A percentile compares a stretch with the other conserved stretches of the same genome.
phyloP scores from a whole-genome alignment of 2,888 invertebrate genomes.

The Erynnis tages region DNA sequence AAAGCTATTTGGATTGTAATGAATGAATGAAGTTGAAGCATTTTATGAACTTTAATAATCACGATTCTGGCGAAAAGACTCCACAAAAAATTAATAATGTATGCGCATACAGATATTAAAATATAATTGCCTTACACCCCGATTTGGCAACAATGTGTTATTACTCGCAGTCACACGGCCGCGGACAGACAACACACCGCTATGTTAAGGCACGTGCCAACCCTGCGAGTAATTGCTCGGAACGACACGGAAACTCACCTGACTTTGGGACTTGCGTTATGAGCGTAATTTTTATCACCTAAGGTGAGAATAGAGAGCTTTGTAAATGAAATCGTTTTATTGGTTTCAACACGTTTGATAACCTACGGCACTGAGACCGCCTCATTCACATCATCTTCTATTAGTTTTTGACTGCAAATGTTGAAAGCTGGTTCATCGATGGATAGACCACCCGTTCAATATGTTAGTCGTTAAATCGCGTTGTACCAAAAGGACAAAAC shows the following conservation, averaged over 20 bases:
- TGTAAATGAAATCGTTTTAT: no score
- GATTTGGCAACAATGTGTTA: constrained; percentile 16
- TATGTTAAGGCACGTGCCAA: constrained; percentile 53
- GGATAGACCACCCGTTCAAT: no score
- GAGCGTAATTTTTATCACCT: not conserved
- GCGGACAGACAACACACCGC: constrained; percentile 1
- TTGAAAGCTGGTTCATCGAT: no score
- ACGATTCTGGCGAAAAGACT: not conserved
- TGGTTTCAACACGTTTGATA: no score
- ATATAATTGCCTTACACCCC: constrained; percentile 11
- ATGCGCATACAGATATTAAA: constrained; percentile 14
- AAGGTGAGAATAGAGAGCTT: no score
- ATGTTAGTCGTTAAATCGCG: no score
- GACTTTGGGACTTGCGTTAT: constrained; percentile 11
- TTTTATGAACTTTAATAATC: not conserved
- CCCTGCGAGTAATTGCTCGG: constrained; percentile 31
- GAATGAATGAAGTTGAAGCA: not conserved
- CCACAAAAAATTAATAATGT: constrained; percentile 9
- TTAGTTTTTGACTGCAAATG: no score
- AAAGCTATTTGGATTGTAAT: no score
- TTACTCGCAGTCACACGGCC: constrained; percentile 17
- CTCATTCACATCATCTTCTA: no score
- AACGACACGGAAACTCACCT: constrained; percentile 42
- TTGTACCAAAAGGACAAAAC: no score
- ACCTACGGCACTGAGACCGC: no score